These are phyloP conservation scores for Muschampia plurimacula DNA, from an alignment of 2,888 invertebrate genomes.

Conservation along the genomic window DNA sequence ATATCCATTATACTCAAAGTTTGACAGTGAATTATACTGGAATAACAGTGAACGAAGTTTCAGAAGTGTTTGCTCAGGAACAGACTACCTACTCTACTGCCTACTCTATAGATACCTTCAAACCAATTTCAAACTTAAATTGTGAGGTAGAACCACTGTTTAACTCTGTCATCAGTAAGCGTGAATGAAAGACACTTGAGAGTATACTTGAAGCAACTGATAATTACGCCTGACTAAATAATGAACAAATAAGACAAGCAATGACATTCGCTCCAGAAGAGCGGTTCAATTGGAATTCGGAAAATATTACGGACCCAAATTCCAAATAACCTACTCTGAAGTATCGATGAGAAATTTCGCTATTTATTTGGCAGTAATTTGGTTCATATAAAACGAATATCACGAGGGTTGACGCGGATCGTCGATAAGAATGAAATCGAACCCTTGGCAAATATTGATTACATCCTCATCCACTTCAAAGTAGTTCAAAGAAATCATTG, in stretches of 20 bases:
- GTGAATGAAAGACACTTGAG: background rate
- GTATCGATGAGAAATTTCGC: conserved; percentile 2
- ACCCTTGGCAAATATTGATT: background rate
- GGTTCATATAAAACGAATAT: background rate
- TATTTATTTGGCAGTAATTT: conserved; percentile 23
- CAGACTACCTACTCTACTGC: background rate
- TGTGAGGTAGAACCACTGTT: conserved; percentile 17
- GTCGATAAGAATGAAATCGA: background rate
- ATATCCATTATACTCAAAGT: background rate
- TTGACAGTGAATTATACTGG: background rate
- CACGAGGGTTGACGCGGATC: background rate
- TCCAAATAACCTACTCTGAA: background rate
- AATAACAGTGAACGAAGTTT: background rate
- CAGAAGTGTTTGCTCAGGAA: background rate
- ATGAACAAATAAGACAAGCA: conserved; percentile 20
- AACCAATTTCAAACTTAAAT: conserved; percentile 23
- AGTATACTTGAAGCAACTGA: conserved; percentile 5
- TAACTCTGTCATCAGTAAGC: conserved; percentile 6
- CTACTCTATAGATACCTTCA: background rate
- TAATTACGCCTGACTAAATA: conserved; percentile 20
- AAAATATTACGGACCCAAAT: conserved; percentile 28
- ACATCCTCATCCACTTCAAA: background rate
- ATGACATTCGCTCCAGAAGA: background rate
- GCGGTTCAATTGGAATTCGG: conserved; percentile 12
- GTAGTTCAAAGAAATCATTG: too few species aligned